phyloP scores from a whole-genome alignment of 2,113 vertebrate species.

The Dinomys branickii region DNA sequence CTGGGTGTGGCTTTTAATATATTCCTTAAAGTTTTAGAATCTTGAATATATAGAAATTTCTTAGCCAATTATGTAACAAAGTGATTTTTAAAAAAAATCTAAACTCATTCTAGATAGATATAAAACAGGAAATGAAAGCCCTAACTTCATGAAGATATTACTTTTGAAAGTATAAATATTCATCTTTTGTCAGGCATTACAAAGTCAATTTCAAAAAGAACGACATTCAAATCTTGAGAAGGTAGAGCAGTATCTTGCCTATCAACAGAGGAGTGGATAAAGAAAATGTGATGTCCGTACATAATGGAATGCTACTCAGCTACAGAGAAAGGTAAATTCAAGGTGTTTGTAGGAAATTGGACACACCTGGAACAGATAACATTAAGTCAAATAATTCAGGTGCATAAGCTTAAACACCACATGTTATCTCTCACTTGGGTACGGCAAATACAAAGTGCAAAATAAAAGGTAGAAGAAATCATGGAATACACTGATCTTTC shows the following conservation, averaged over 20 bases:
- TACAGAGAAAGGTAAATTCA: neutral
- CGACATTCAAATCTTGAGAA: neutral
- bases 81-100: neutral
- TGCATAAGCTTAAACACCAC: neutral
- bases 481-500: neutral
- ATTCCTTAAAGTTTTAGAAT: neutral
- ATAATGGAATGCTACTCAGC: neutral
- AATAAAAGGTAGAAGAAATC: neutral
- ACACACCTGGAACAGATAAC: neutral
- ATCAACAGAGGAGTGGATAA: neutral
- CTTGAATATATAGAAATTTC: neutral
- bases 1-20: neutral
- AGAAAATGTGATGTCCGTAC: neutral
- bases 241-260: neutral
- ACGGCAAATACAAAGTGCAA: neutral
- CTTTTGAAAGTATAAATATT: neutral
- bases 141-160: neutral
- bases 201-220: neutral
- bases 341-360: neutral
- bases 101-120: neutral
- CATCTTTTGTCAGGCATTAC: neutral
- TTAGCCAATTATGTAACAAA: neutral
- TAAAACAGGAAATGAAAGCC: neutral
- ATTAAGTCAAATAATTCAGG: neutral
- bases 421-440: neutral